A percentile compares a stretch with the other conserved stretches of the same genome.
phyloP scores from a whole-genome alignment of 2,797 vertebrate genomes.

The Mus caroli region DNA sequence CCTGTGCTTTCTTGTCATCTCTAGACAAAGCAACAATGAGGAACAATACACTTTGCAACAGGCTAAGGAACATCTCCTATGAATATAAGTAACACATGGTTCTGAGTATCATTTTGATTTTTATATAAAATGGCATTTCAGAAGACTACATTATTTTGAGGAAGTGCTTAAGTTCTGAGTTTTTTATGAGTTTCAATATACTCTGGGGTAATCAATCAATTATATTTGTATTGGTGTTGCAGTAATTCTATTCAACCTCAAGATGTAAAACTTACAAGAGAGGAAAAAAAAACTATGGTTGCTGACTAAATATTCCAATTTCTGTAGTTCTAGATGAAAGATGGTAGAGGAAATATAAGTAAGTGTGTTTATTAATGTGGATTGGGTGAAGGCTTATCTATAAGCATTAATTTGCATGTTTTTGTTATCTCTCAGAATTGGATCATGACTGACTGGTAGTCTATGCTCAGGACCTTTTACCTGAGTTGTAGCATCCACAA shows the following conservation, averaged over 20 bases:
- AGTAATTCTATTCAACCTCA: neutral
- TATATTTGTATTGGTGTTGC: neutral
- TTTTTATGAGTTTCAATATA: neutral
- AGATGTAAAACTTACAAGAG: neutral
- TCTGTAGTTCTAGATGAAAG: neutral
- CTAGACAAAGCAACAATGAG: too few species aligned
- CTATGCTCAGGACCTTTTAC: neutral
- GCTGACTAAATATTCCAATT: neutral
- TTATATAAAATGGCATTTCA: neutral
- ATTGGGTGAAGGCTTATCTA: neutral
- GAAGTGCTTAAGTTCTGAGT: neutral
- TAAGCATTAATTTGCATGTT: rapidly evolving
- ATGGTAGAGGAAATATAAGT: neutral
- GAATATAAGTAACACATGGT: neutral
- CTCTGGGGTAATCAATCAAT: neutral
- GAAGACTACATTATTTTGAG: neutral
- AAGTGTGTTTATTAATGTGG: neutral
- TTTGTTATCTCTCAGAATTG: neutral
- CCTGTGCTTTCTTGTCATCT: neutral
- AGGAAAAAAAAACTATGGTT: rapidly evolving
- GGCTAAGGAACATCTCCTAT: neutral
- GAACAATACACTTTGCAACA: neutral
- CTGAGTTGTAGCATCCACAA: neutral
- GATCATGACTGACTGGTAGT: neutral
- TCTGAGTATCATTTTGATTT: neutral